phyloP scores from a whole-genome alignment of 2,888 invertebrate genomes.

The Stenichneumon culpator region DNA sequence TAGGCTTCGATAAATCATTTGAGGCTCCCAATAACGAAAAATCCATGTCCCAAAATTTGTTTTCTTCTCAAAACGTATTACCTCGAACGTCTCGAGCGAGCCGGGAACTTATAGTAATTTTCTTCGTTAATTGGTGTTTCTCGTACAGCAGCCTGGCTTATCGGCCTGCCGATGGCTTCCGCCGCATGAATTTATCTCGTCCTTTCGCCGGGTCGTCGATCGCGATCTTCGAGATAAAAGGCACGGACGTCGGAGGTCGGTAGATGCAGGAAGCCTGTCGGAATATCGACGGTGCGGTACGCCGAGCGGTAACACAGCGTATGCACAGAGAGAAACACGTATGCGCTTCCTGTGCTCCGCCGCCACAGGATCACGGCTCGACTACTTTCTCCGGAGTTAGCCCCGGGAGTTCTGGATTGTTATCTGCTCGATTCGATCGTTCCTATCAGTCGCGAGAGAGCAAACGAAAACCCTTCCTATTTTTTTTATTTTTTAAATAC shows the following conservation, averaged over 20 bases:
- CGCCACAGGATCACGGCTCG: slow-evolving; percentile 44
- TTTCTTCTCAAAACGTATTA: neutral
- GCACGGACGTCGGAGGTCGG: slow-evolving; percentile 65
- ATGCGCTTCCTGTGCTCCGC: slow-evolving; percentile 17
- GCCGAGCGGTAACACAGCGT: neutral
- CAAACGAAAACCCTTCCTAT: slow-evolving; percentile 18
- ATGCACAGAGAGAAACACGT: neutral
- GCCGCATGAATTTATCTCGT: neutral
- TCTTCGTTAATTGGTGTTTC: neutral
- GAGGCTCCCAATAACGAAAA: neutral
- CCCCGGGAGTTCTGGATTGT: slow-evolving; percentile 72
- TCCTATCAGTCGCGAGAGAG: slow-evolving; percentile 67
- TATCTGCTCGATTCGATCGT: slow-evolving; percentile 71
- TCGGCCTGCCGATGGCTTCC: neutral
- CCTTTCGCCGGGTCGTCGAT: slow-evolving; percentile 65
- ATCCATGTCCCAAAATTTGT: neutral
- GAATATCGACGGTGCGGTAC: slow-evolving; percentile 68
- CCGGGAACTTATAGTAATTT: neutral
- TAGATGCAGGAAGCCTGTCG: slow-evolving; percentile 58
- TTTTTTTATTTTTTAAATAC: neutral
- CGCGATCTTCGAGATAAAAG: slow-evolving; percentile 76
- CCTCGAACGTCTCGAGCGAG: neutral
- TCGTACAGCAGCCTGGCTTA: neutral
- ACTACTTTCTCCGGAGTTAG: slow-evolving; percentile 74
- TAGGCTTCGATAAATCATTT: neutral